These are phyloP conservation scores for Poeciliopsis turneri DNA, from an alignment of 2,797 vertebrate genomes.

Conservation along the genomic window DNA sequence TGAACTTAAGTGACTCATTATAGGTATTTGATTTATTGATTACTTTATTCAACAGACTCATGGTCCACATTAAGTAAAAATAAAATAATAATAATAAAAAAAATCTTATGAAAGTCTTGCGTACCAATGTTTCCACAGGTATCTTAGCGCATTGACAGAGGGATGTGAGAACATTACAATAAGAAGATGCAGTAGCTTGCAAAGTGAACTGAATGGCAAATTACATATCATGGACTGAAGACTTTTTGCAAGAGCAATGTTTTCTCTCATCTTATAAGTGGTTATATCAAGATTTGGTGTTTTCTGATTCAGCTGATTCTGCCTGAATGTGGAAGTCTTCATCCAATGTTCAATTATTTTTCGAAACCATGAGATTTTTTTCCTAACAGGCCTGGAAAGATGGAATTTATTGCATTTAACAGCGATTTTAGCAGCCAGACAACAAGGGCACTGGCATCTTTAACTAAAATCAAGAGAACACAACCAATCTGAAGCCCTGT, in stretches of 20 bases:
- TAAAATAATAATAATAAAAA: too few species aligned
- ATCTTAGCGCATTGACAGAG: too few species aligned
- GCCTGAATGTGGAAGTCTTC: neutral
- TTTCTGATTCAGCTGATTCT: neutral
- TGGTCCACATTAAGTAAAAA: too few species aligned
- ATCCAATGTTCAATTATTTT: neutral
- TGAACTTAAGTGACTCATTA: neutral
- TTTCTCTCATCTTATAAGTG: neutral
- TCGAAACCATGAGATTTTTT: neutral
- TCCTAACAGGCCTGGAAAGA: neutral
- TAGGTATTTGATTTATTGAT: neutral
- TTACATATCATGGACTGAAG: too few species aligned
- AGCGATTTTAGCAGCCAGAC: neutral
- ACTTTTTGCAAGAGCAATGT: neutral
- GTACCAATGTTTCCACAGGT: too few species aligned
- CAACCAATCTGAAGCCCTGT: neutral
- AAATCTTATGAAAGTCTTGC: too few species aligned
- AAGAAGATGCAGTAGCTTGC: neutral
- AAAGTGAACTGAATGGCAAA: neutral
- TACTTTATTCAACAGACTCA: too few species aligned
- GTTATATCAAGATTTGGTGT: neutral
- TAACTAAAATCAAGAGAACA: conserved; percentile 1
- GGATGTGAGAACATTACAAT: too few species aligned
- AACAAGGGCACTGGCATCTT: neutral
- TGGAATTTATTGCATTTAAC: neutral